phyloP scores from a whole-genome alignment of 2,797 vertebrate genomes.

The Epinephelus awoara region DNA sequence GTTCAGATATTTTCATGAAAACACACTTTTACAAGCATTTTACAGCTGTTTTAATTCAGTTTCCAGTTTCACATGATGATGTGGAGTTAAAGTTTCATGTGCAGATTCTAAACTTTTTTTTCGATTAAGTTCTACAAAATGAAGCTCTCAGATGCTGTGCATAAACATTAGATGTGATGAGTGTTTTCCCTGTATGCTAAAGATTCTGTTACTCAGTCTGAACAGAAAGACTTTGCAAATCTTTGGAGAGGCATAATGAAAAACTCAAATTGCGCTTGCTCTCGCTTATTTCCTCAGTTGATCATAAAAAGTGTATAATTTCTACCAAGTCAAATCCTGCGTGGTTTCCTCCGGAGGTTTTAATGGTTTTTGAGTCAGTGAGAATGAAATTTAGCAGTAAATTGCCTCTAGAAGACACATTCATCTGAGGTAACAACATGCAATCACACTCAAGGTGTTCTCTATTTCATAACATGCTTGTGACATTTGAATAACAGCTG shows the following conservation, averaged over 20 bases:
- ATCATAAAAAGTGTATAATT: slow-evolving; percentile 67
- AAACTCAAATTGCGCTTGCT: slow-evolving; percentile 49
- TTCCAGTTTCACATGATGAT: slow-evolving; percentile 14
- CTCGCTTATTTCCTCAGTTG: slow-evolving; percentile 65
- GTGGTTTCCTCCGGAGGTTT: slow-evolving; percentile 35
- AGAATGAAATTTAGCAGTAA: slow-evolving; percentile 66
- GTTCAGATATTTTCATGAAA: slow-evolving; percentile 14
- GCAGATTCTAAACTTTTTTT: slow-evolving; percentile 9
- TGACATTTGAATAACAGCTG: slow-evolving; percentile 32
- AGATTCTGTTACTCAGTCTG: slow-evolving; percentile 40
- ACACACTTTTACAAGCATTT: background rate
- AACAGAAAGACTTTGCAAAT: slow-evolving; percentile 56
- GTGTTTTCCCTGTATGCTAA: slow-evolving; percentile 41
- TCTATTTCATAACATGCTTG: slow-evolving; percentile 28
- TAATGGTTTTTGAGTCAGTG: slow-evolving; percentile 57
- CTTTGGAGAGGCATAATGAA: slow-evolving; percentile 58
- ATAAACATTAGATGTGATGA: slow-evolving; percentile 59
- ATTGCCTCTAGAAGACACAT: slow-evolving; percentile 56
- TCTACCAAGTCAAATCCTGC: slow-evolving; percentile 44
- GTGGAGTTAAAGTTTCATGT: slow-evolving; percentile 36
- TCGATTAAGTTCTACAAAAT: slow-evolving; percentile 23
- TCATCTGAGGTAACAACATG: slow-evolving; percentile 43
- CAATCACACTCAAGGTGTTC: slow-evolving; percentile 39
- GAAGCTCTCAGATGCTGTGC: slow-evolving; percentile 30
- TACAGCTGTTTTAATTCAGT: slow-evolving; percentile 1